Percentiles rank a stretch among this genome's conserved stretches.
These are phyloP conservation scores for Syrmaticus mikado DNA, from an alignment of 2,113 vertebrate genomes.

Conservation along the genomic window DNA sequence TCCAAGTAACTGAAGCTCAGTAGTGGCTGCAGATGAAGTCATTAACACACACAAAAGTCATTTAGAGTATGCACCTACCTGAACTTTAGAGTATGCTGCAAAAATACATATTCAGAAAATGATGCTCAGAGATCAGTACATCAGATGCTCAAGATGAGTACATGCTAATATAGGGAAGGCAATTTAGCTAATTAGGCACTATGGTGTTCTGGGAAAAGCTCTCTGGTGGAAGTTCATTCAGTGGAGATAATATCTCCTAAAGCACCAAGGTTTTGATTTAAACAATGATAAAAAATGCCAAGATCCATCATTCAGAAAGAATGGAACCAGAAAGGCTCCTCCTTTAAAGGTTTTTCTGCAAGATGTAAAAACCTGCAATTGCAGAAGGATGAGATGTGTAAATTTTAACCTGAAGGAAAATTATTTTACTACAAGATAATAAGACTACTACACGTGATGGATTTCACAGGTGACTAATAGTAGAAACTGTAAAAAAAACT, in stretches of 20 bases:
- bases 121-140: neutral
- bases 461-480: slow-evolving; percentile 22
- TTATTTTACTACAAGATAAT: neutral
- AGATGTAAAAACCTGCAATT: neutral
- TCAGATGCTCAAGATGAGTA: neutral
- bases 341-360: neutral
- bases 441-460: neutral
- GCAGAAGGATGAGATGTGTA: neutral
- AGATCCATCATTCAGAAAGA: neutral
- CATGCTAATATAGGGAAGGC: neutral
- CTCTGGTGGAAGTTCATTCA: neutral
- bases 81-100: neutral
- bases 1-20: neutral
- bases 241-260: neutral
- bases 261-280: neutral
- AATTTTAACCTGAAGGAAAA: neutral
- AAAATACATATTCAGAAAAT: neutral
- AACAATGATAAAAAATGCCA: neutral
- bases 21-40: neutral
- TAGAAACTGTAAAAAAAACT: slow-evolving; percentile 5
- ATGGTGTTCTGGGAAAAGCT: neutral
- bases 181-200: neutral
- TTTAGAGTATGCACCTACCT: neutral
- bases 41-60: accelerated
- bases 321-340: no score